Evolutionary conservation across 1,140 invertebrate genomes (phyloP).

Genomic region (Listronotus bonariensis): DNA sequence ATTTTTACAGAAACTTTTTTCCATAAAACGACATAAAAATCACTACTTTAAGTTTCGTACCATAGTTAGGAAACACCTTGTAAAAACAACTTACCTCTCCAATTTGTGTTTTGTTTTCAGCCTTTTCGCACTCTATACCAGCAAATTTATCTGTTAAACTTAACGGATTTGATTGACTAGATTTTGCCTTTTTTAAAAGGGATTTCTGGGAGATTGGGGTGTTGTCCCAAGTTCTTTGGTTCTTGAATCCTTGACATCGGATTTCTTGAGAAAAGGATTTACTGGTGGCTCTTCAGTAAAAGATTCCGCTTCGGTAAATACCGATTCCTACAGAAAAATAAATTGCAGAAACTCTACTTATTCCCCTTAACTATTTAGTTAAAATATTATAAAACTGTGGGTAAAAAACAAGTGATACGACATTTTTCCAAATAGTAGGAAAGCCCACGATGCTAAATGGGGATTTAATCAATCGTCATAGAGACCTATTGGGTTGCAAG

Average conservation of each 20-base stretch:
- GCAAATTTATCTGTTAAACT: slow-evolving; percentile 45
- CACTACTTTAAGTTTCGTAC: no score
- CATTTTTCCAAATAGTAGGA: no score
- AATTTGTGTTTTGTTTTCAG: slow-evolving; percentile 33
- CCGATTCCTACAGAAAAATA: slow-evolving; percentile 26
- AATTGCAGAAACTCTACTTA: no score
- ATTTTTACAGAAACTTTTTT: no score
- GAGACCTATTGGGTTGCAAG: no score
- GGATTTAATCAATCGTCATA: no score
- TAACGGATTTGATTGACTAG: slow-evolving; percentile 33
- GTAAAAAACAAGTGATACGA: no score
- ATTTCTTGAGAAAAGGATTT: slow-evolving; percentile 30
- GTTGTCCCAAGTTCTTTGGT: not conserved
- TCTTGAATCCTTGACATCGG: not conserved
- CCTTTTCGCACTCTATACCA: slow-evolving; percentile 37
- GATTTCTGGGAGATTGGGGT: slow-evolving; percentile 26
- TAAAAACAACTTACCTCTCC: slow-evolving; percentile 22
- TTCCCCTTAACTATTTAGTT: no score
- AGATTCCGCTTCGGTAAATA: slow-evolving; percentile 11
- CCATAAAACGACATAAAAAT: no score
- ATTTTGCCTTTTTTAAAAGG: slow-evolving; percentile 41
- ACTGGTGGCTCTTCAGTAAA: not conserved
- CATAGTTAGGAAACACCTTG: no score
- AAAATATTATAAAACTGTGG: no score
- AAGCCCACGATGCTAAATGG: no score